Base-by-base conservation (phyloP, 2,888 invertebrate genomes). In the Epirrita christyi region DNA sequence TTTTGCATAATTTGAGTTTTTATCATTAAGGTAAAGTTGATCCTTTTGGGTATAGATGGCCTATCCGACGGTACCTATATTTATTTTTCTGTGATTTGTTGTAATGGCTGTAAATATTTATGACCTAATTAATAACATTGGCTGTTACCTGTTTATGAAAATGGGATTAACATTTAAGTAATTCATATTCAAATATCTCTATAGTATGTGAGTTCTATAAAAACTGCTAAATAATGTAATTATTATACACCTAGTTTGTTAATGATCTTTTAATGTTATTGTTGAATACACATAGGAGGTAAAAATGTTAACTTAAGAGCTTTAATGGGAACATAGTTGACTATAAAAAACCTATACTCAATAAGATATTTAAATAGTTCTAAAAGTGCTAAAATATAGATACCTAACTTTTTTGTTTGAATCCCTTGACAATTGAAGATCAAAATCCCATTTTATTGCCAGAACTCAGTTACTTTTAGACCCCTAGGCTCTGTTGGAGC, bases 51-150 rank as follows among this genome's bases (percentile, higher is more conserved):
- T n/a, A n/a, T n/a, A n/a, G n/a, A n/a, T n/a, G n/a, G n/a, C n/a
- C n/a, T n/a, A n/a, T n/a, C n/a, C n/a, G n/a, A n/a, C n/a, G 55
- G 60, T 63, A 70, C 66, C 61, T 69, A 60, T 68, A 21, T 58
- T 60, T 61, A 51, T 49, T 45, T 46, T 54, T 51, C 62, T 68
- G 66, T 61, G 61, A 62, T 61, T 50, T 36, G 28, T 49, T 61
- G 8, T 36, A 45, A 52, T 49, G 32, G 29, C 47, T 54, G 44
- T 53, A 37, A 56, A 32, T 28, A 49, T 56, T 41, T n/a, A 40
- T 32, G 37, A n/a, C 11, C n/a, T n/a, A n/a, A n/a, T n/a, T n/a
- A n/a, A n/a, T n/a, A n/a, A n/a, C n/a, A n/a, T n/a, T 28, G n/a
- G 28, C n/a, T 41, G 14, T 46, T 46, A 27, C 32, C 14, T 15